Conservation (phyloP, 2,797 vertebrate genomes). For the Zenarchopterus dispar region DNA sequence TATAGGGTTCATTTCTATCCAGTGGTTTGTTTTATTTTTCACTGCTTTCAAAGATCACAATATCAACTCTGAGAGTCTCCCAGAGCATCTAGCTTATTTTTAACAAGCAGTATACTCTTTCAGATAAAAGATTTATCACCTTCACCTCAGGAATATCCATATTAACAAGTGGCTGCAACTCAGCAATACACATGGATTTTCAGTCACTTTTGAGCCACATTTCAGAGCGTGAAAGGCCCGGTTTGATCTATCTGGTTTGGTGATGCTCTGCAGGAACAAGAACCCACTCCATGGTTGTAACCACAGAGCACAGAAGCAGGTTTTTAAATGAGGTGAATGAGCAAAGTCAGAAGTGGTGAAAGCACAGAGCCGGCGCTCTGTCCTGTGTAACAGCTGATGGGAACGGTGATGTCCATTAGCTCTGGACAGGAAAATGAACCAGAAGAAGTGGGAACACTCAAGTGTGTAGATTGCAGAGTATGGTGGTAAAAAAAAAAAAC, state of each 20-base stretch:
- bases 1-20: conserved; percentile 45
- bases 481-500: too few species aligned
- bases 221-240: neutral
- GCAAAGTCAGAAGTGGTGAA: too few species aligned
- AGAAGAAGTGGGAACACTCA: too few species aligned
- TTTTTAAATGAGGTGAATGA: too few species aligned
- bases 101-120: conserved; percentile 60
- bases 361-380: too few species aligned
- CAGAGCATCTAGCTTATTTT: conserved; percentile 51
- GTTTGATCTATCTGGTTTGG: conserved; percentile 3
- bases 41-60: conserved; percentile 32
- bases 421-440: too few species aligned
- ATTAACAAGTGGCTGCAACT: conserved; percentile 43
- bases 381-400: too few species aligned
- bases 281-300: too few species aligned
- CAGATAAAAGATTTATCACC: conserved; percentile 55
- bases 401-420: too few species aligned
- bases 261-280: neutral
- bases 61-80: conserved; percentile 27
- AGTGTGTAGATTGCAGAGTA: too few species aligned
- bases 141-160: conserved; percentile 43
- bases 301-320: too few species aligned
- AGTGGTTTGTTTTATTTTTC: conserved; percentile 46
- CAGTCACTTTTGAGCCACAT: conserved; percentile 6
- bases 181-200: conserved; percentile 14